Percentiles rank a stretch among this genome's conserved stretches.
Evolutionary conservation across 2,888 invertebrate genomes (phyloP).

Genomic region (Scaeva pyrastri): DNA sequence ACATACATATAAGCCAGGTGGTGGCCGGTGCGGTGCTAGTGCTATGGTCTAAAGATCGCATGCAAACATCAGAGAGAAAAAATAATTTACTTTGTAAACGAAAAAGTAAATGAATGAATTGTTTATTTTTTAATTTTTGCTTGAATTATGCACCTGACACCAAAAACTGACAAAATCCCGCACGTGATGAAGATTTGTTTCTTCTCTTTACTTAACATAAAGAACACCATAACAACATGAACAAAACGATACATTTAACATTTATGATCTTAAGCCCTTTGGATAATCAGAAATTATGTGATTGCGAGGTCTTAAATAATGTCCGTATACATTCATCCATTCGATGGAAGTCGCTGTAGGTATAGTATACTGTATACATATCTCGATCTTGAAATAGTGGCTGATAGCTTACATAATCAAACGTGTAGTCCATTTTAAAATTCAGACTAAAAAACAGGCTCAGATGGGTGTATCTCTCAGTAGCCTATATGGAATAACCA

Average conservation of each 20-base stretch:
- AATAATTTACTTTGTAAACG: constrained; percentile 35
- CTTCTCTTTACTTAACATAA: background rate
- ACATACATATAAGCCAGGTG: constrained; percentile 41
- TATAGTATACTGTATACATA: constrained; percentile 11
- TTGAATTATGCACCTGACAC: constrained; percentile 62
- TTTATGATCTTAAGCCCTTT: constrained; percentile 15
- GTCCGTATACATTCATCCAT: background rate
- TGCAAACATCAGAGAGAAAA: constrained; percentile 12
- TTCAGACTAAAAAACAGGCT: constrained; percentile 25
- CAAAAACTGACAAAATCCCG: constrained; percentile 13
- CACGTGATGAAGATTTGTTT: constrained; percentile 45
- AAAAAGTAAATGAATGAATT: constrained; percentile 56
- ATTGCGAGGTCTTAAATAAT: background rate
- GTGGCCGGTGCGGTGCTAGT: no score
- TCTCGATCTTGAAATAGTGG: constrained; percentile 36
- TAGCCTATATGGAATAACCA: constrained; percentile 13
- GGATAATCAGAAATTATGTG: constrained; percentile 28
- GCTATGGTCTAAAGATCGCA: constrained; percentile 17
- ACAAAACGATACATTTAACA: constrained; percentile 13
- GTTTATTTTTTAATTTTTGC: constrained; percentile 61
- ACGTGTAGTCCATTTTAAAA: background rate
- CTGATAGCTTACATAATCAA: constrained; percentile 44
- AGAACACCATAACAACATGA: background rate
- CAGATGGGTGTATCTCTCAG: constrained; percentile 1
- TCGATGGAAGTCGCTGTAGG: constrained; percentile 1